Conservation (phyloP, 1,140 invertebrate species). For the Thaumetopoea pityocampa region DNA sequence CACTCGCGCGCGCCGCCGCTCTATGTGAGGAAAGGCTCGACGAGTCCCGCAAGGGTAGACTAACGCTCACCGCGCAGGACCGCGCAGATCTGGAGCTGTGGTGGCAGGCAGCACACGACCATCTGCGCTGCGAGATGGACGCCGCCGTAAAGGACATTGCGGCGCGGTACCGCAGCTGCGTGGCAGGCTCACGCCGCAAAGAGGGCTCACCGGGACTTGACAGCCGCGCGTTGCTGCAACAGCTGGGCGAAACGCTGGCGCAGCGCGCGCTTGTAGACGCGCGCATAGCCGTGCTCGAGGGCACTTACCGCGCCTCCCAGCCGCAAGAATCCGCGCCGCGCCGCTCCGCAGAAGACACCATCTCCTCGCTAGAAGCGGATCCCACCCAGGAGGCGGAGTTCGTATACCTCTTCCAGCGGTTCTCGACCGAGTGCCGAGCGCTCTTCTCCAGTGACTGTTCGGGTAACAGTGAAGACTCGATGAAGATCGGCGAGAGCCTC, state of each 20-base stretch:
- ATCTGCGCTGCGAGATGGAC: conserved; percentile 82
- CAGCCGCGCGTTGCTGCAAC: conserved; percentile 78
- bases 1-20: conserved; percentile 80
- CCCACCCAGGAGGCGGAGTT: conserved; percentile 77
- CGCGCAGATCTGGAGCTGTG: conserved; percentile 81
- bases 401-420: conserved; percentile 78
- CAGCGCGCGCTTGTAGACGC: conserved; percentile 87
- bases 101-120: conserved; percentile 82
- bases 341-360: conserved; percentile 46
- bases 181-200: conserved; percentile 68
- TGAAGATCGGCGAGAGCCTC: conserved; percentile 72
- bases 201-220: conserved; percentile 57
- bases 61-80: conserved; percentile 78
- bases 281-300: conserved; percentile 78
- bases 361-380: conserved; percentile 69
- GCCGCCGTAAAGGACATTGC: conserved; percentile 80
- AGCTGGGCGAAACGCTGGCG: conserved; percentile 85
- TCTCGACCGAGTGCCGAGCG: conserved; percentile 77
- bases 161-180: conserved; percentile 78
- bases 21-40: conserved; percentile 77
- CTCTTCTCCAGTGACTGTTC: conserved; percentile 74
- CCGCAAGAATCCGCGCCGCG: conserved; percentile 28
- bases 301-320: conserved; percentile 61
- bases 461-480: conserved; percentile 75
- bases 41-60: conserved; percentile 65